Conservation (phyloP, 35 echinoderm and acorn worm species). For the Strongylocentrotus purpuratus region DNA sequence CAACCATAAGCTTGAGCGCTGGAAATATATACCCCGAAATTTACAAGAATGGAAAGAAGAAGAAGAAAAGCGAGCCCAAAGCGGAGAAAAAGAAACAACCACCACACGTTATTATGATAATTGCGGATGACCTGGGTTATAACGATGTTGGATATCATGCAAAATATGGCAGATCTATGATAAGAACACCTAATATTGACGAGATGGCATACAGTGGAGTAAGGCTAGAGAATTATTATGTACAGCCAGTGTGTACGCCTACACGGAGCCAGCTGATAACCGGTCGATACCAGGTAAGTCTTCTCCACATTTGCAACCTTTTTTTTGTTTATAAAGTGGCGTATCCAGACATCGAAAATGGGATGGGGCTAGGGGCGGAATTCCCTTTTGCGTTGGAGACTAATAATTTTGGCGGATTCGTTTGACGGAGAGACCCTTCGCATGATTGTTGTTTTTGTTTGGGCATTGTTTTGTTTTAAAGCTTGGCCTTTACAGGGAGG, state of each 20-base stretch:
- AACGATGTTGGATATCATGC: slow-evolving; percentile 89
- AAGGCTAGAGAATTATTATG: slow-evolving; percentile 88
- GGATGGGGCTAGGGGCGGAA: too few relatives aligned
- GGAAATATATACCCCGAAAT: slow-evolving; percentile 1
- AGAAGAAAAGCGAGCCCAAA: not conserved
- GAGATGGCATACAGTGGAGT: slow-evolving; percentile 75
- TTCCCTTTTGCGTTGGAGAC: too few relatives aligned
- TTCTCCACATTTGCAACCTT: too few relatives aligned
- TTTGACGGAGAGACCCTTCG: too few relatives aligned
- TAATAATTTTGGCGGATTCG: too few relatives aligned
- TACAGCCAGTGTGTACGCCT: slow-evolving; percentile 80
- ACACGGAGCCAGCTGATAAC: slow-evolving; percentile 84
- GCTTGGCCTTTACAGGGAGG: too few relatives aligned
- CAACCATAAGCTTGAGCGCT: not conserved
- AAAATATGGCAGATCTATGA: slow-evolving; percentile 49
- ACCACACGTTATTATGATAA: slow-evolving; percentile 77
- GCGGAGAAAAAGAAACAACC: not conserved
- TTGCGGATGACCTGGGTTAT: slow-evolving; percentile 79
- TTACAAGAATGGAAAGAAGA: not conserved
- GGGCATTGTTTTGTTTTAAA: too few relatives aligned
- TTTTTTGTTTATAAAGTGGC: too few relatives aligned
- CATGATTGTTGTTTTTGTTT: too few relatives aligned
- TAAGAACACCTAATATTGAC: slow-evolving; percentile 86
- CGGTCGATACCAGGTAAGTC: slow-evolving; percentile 81
- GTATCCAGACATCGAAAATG: too few relatives aligned